Conservation (phyloP, 2,113 vertebrate species). For the Lathamus discolor region DNA sequence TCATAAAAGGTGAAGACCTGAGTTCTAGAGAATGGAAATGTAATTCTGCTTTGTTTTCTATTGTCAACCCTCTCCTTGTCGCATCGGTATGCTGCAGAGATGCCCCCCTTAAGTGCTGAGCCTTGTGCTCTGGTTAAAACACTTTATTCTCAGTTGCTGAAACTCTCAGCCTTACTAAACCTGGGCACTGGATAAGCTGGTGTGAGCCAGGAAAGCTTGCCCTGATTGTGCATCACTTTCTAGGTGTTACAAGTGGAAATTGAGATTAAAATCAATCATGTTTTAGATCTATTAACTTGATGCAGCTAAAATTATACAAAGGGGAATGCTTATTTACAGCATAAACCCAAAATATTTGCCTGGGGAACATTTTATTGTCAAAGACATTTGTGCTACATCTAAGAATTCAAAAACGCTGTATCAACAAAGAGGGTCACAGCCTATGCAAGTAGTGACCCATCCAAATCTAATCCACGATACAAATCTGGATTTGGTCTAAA, state of each 20-base stretch:
- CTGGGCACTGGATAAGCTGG: neutral
- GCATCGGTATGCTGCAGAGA: neutral
- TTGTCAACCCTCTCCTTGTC: neutral
- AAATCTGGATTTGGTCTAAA: neutral
- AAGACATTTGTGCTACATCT: neutral
- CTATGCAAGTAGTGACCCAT: neutral
- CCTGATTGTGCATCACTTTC: neutral
- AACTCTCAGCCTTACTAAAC: neutral
- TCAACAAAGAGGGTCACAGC: neutral
- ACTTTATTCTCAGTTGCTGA: neutral
- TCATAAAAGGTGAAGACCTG: neutral
- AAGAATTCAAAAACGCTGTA: neutral
- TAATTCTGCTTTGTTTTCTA: neutral
- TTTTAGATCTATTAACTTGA: neutral
- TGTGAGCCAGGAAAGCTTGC: neutral
- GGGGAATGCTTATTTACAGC: neutral
- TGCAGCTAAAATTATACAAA: neutral
- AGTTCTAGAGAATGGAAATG: neutral
- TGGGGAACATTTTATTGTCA: neutral
- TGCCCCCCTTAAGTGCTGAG: neutral
- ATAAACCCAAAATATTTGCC: neutral
- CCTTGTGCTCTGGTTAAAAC: neutral
- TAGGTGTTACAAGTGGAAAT: neutral
- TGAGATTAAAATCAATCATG: neutral
- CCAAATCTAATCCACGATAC: neutral